These are phyloP conservation scores for Apodemia duryi DNA, from an alignment of 2,888 invertebrate genomes.

Conservation along the genomic window DNA sequence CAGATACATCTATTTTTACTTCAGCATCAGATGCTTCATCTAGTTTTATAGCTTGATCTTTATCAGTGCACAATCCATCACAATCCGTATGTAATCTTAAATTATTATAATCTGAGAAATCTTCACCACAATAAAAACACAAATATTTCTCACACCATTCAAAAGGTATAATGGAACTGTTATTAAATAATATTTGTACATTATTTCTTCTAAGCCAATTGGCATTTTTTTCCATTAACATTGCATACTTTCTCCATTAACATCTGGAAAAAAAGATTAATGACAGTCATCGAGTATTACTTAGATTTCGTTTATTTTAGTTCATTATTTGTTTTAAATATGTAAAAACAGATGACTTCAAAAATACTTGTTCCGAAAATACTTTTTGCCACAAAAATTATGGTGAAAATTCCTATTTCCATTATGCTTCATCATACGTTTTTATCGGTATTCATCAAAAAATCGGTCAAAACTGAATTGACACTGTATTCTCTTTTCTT, in stretches of 20 bases:
- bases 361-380: slow-evolving; percentile 78
- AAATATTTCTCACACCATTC: slow-evolving; percentile 71
- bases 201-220: slow-evolving; percentile 65
- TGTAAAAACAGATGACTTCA: slow-evolving; percentile 70
- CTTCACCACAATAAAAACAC: slow-evolving; percentile 69
- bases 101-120: slow-evolving; percentile 49
- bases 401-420: slow-evolving; percentile 74
- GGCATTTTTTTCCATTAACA: too few species aligned
- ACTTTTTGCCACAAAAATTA: slow-evolving; percentile 76
- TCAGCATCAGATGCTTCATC: slow-evolving; percentile 54
- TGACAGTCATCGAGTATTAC: slow-evolving; percentile 17
- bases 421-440: slow-evolving; percentile 70
- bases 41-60: slow-evolving; percentile 46
- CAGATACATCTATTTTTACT: slow-evolving; percentile 61
- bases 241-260: slow-evolving; percentile 58
- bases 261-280: slow-evolving; percentile 48
- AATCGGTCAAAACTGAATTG: slow-evolving; percentile 50
- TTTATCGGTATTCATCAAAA: slow-evolving; percentile 50
- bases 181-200: slow-evolving; percentile 67
- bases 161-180: slow-evolving; percentile 65
- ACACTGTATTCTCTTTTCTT: slow-evolving; percentile 58
- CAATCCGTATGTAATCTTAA: slow-evolving; percentile 57
- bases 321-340: slow-evolving; percentile 32
- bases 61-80: slow-evolving; percentile 49
- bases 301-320: slow-evolving; percentile 24